Percentiles rank a stretch among this genome's conserved stretches.
These are phyloP conservation scores for Paramacrobiotus metropolitanus DNA, from an alignment of 1,140 invertebrate genomes.

Conservation along the genomic window DNA sequence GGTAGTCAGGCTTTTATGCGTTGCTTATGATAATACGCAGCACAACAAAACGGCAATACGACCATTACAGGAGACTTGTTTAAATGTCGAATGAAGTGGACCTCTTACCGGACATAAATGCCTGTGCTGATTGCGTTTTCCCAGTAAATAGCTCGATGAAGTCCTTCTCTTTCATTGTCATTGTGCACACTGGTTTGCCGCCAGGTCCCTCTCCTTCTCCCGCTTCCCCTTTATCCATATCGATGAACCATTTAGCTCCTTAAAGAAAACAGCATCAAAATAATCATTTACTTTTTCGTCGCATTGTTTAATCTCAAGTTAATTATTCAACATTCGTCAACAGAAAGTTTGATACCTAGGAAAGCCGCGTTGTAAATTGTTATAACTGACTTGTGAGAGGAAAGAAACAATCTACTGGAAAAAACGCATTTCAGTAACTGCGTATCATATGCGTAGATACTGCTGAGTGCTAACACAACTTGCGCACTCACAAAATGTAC, in stretches of 20 bases:
- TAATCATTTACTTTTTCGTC: conserved; percentile 2
- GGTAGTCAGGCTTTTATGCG: too few species aligned
- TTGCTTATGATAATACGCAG: too few species aligned
- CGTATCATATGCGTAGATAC: too few species aligned
- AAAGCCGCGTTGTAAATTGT: conserved; percentile 36
- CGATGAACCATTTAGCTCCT: conserved; percentile 10
- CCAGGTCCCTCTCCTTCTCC: not conserved
- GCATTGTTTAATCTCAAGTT: not conserved
- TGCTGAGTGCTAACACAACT: conserved; percentile 13
- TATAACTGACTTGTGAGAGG: conserved; percentile 10
- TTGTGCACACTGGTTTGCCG: conserved; percentile 45
- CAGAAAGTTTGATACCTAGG: conserved; percentile 39
- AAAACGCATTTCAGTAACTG: too few species aligned
- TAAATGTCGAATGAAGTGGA: too few species aligned
- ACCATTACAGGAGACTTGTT: too few species aligned
- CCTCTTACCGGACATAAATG: not conserved
- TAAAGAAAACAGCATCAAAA: conserved; percentile 11
- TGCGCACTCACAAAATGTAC: not conserved
- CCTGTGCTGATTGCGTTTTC: not conserved
- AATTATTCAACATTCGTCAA: conserved; percentile 5
- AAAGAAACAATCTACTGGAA: conserved; percentile 7
- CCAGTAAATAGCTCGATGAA: conserved; percentile 31
- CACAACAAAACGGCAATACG: too few species aligned
- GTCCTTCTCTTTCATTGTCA: conserved; percentile 46
- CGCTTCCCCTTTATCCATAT: conserved; percentile 7